These are phyloP conservation scores for Phyllopteryx taeniolatus DNA, from an alignment of 2,113 vertebrate species.

Conservation along the genomic window DNA sequence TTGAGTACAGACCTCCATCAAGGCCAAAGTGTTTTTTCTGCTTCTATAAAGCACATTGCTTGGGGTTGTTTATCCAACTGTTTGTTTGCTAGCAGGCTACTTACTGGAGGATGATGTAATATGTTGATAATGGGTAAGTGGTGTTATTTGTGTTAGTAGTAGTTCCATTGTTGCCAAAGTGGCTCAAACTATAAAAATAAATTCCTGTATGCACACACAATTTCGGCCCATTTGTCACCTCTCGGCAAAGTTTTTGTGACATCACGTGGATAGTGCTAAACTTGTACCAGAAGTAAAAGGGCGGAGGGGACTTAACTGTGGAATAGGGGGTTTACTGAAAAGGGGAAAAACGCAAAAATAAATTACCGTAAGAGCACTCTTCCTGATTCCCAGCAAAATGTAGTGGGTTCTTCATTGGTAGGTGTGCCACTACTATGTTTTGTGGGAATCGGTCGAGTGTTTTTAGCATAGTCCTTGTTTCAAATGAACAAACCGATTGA, in stretches of 20 bases:
- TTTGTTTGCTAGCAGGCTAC: background rate
- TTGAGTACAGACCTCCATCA: too few species aligned
- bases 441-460: background rate
- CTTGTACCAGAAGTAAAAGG: background rate
- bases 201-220: too few species aligned
- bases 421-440: background rate
- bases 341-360: background rate
- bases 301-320: background rate
- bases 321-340: background rate
- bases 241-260: background rate
- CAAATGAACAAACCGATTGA: background rate
- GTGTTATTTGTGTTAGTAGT: background rate
- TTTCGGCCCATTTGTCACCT: too few species aligned
- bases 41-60: too few species aligned
- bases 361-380: background rate
- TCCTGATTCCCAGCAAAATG: background rate
- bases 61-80: background rate
- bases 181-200: background rate
- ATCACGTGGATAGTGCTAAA: background rate
- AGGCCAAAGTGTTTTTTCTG: too few species aligned
- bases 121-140: background rate
- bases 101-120: background rate
- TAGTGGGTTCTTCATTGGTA: background rate
- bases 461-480: background rate
- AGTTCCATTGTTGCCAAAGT: background rate